Evolutionary conservation across 1,140 invertebrate genomes (phyloP), one percentile per base, ranked within the genome.

Genomic region (Trichonephila inaurata): DNA sequence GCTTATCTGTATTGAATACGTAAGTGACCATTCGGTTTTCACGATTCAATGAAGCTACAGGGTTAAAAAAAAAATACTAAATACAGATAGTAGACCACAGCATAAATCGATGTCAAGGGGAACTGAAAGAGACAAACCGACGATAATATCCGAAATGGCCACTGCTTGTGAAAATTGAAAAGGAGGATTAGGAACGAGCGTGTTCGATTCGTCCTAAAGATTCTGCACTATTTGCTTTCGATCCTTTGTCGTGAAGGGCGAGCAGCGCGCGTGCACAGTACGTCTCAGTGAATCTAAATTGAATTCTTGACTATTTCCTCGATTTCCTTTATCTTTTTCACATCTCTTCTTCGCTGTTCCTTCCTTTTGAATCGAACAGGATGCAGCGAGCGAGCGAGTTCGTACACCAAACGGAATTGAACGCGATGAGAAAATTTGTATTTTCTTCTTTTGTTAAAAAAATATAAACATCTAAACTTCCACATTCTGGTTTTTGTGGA

Each of bases 271-370:
- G 72, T 40, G 72, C 33, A 33, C 72, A 40, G 12, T 77, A 33
- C 72, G 33, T 77, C 28, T 77, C 28, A 77, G 33, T 77, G 24
- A 77, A 33, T 77, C 72, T 40, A 77, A 77, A 77, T 40, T 77
- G 72, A 77, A 77, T 33, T 77, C 33, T 77, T 69, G 64, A 69
- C n/a, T 51, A 51, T 69, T 69, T 69, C 24, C n/a, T 24, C 64
- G 44, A 51, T 51, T 77, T 77, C 33, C 33, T 77, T 77, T 40
- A 33, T 40, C 6, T 72, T 33, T 72, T 72, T 77, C 33, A 19
- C 19, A 6, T 14, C 1, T 33, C 24, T 69, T 69, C 24, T 69
- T 66, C 6, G 8, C 64, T 66, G 40, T 28, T 12, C 33, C 28
- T 40, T 51, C 4, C 77, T 14, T 82, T 40, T 33, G 28, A 77